These are phyloP conservation scores for Carduelis carduelis DNA, from an alignment of 2,797 vertebrate genomes.

Conservation along the genomic window DNA sequence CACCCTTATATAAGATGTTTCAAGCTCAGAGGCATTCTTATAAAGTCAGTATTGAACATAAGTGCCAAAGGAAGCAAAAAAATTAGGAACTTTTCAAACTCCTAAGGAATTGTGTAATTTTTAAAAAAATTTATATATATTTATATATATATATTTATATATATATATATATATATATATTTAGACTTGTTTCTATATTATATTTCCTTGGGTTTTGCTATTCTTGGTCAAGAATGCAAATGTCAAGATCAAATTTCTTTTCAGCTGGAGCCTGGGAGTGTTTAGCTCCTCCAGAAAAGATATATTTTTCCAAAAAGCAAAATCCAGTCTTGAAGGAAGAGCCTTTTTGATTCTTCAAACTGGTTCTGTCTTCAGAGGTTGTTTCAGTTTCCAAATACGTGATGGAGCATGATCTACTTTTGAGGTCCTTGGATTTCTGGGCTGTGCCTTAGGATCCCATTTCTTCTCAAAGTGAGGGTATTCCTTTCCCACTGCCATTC, in stretches of 20 bases:
- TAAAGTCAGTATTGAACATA: not conserved
- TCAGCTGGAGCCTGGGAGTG: not conserved
- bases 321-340: not conserved
- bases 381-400: not conserved
- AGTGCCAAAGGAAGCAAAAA: not conserved
- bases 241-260: accelerated
- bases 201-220: not conserved
- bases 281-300: not conserved
- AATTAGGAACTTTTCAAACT: not conserved
- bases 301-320: not conserved
- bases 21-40: not conserved
- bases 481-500: not conserved
- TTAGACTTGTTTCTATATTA: accelerated
- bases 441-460: not conserved
- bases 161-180: too few species aligned
- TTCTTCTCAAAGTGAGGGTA: not conserved
- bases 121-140: too few species aligned
- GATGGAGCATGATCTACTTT: not conserved
- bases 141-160: too few species aligned
- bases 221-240: not conserved
- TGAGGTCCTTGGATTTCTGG: accelerated
- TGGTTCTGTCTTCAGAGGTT: not conserved
- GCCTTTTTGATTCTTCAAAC: not conserved
- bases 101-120: not conserved
- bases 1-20: not conserved